Evolutionary conservation across 2,113 vertebrate genomes (phyloP).

Genomic region (Porphyrio hochstetteri): DNA sequence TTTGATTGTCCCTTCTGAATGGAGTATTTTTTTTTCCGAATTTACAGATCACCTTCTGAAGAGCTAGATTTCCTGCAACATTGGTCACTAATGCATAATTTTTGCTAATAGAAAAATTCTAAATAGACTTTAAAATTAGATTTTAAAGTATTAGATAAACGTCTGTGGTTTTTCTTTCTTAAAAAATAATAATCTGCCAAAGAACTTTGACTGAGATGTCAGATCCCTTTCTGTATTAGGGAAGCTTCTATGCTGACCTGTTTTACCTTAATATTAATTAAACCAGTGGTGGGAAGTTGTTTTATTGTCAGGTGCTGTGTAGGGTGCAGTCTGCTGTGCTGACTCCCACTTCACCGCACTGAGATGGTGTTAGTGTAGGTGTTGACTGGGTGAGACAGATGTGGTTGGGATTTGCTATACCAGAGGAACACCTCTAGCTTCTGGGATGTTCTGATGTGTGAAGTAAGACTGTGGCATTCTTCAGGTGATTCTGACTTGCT

Average conservation of each 20-base stretch:
- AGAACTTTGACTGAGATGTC: neutral
- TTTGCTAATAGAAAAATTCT: neutral
- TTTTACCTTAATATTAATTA: neutral
- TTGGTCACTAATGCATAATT: neutral
- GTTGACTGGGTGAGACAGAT: neutral
- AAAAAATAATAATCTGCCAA: neutral
- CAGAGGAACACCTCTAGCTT: neutral
- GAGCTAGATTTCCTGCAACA: neutral
- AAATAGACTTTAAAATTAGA: neutral
- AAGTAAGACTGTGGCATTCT: neutral
- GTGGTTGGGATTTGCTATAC: neutral
- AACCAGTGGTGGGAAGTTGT: neutral
- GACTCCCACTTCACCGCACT: neutral
- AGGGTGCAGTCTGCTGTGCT: neutral
- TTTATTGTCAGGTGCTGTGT: neutral
- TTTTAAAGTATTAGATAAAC: neutral
- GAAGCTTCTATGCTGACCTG: neutral
- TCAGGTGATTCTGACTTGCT: neutral
- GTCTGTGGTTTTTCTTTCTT: neutral
- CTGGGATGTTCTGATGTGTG: neutral
- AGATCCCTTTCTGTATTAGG: neutral
- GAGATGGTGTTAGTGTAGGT: neutral
- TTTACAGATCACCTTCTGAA: neutral
- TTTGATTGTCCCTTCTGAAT: neutral
- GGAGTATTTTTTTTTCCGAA: accelerated